phyloP scores from a whole-genome alignment of 2,888 invertebrate genomes.

The Augochlorella aurata region DNA sequence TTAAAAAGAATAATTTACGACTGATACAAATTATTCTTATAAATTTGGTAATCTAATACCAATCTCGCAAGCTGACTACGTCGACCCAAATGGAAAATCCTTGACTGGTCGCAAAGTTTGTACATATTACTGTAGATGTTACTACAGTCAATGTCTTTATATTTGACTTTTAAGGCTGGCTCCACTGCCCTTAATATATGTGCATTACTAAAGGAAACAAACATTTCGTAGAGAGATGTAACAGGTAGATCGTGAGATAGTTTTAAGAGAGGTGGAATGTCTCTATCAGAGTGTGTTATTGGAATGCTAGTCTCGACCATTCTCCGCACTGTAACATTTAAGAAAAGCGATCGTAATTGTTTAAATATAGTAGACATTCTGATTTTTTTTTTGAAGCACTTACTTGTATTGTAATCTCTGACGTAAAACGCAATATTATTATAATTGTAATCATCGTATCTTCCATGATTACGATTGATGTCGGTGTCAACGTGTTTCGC shows the following conservation, averaged over 20 bases:
- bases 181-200: conserved; percentile 92
- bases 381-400: conserved; percentile 54
- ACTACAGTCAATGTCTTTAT: conserved; percentile 81
- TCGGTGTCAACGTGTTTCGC: conserved; percentile 84
- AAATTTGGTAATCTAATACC: conserved; percentile 81
- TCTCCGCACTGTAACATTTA: conserved; percentile 84
- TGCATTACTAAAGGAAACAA: conserved; percentile 86
- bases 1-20: no score
- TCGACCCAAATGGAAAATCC: conserved; percentile 80
- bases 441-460: conserved; percentile 89
- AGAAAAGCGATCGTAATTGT: not conserved
- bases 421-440: conserved; percentile 92
- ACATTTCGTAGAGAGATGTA: conserved; percentile 87
- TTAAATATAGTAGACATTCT: not conserved
- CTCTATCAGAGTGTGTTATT: conserved; percentile 86
- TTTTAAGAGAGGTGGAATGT: conserved; percentile 84
- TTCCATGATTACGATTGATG: conserved; percentile 89
- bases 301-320: conserved; percentile 84
- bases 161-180: conserved; percentile 87
- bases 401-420: conserved; percentile 90
- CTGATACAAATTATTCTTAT: conserved; percentile 28
- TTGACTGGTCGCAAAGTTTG: conserved; percentile 72
- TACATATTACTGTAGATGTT: conserved; percentile 68
- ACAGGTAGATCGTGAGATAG: conserved; percentile 81
- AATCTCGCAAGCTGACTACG: conserved; percentile 84